These are phyloP conservation scores for Epizoanthus illoricatus DNA, from an alignment of 92 coral and sea anemone genomes.

Conservation along the genomic window DNA sequence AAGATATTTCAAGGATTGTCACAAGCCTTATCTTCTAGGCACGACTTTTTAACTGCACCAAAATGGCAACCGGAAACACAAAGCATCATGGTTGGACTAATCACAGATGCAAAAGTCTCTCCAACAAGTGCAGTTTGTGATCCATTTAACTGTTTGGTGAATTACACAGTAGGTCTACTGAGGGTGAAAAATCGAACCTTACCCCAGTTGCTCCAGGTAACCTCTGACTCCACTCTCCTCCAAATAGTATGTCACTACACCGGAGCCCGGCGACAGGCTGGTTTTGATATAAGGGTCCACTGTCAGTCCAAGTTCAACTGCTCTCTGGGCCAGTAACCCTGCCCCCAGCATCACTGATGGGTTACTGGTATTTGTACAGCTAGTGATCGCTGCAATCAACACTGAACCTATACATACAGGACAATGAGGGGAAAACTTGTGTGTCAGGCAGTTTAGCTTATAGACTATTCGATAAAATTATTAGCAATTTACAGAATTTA, in stretches of 20 bases:
- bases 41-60: too few species aligned
- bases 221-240: constrained; percentile 96
- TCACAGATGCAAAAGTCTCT: not conserved
- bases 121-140: not conserved
- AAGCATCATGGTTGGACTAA: too few species aligned
- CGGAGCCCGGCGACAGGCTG: constrained; percentile 95
- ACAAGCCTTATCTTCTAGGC: too few species aligned
- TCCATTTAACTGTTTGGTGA: not conserved
- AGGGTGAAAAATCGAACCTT: not conserved
- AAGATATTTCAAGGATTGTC: too few species aligned
- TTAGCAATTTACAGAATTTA: too few species aligned
- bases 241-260: constrained; percentile 94
- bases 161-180: not conserved
- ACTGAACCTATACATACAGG: constrained; percentile 74
- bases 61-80: too few species aligned
- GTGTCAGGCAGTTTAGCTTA: too few species aligned
- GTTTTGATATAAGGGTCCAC: constrained; percentile 91
- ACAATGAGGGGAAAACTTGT: not conserved
- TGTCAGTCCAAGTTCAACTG: constrained; percentile 78
- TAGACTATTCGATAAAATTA: too few species aligned
- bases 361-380: constrained; percentile 98
- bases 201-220: constrained; percentile 90
- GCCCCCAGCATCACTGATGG: constrained; percentile 99
- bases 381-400: constrained; percentile 95
- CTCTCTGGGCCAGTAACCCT: constrained; percentile 92